Evolutionary conservation across 2,888 invertebrate species (phyloP), one percentile per base, ranked within the genome.

Genomic region (Drosophila trichaetosa): DNA sequence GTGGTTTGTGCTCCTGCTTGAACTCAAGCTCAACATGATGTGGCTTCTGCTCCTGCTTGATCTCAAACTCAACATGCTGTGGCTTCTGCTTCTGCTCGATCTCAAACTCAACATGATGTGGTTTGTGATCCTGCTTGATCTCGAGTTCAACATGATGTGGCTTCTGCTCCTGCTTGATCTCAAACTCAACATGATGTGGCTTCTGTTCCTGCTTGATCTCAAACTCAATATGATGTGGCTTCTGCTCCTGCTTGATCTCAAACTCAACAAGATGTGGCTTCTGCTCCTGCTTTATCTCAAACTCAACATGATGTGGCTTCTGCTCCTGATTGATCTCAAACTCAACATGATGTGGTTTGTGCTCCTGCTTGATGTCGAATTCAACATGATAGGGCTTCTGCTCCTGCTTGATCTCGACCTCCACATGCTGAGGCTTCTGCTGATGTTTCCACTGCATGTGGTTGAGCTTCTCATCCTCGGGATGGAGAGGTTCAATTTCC

Each of bases 181-280:
- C 68, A 16, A 74, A 4, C 10, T 63, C 49, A n/a, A 52, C 2
- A 18, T 68, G 56, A 1, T 76, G 67, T 2, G 40, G 59, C 21
- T 69, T 24, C 18, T 53, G 67, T 18, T 68, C 18, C 29, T 63
- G 42, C 13, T 63, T 58, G 24, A 69, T 36, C 18, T 62, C 57
- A 0, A 71, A 0, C 1, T 77, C 65, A 0, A 65, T 24, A n/a
- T 54, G 64, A 0, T 67, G 52, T 0, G 49, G 38, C 13, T 60
- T 4, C 0, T 10, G 42, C 34, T 67, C 38, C n/a, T 59, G 29
- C 29, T 58, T 40, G n/a, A 54, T 8, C 10, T 73, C 68, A 16
- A 74, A 5, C 10, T 63, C 49, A 16, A 52, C 2, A 21, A 66
- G 59, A 2, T 76, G 61, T 1, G 40, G 60, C 13, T 69, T 21